Percentiles rank a stretch among this genome's conserved stretches.
phyloP scores from a whole-genome alignment of 1,140 invertebrate species.

The Drosophila eugracilis region DNA sequence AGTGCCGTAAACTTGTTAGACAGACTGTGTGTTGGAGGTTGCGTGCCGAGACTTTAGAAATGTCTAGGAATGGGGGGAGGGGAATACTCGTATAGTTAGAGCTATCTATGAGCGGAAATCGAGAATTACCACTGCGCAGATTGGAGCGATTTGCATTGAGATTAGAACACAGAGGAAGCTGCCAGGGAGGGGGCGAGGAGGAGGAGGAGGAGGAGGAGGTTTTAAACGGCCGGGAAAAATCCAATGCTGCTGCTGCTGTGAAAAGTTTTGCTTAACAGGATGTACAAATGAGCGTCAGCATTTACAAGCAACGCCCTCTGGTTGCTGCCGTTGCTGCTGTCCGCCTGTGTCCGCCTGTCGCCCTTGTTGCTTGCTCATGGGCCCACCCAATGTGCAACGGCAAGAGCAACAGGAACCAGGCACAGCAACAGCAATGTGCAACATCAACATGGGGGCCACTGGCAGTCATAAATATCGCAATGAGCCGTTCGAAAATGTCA shows the following conservation, averaged over 20 bases:
- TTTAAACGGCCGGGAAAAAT: too few species aligned
- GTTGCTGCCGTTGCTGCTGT: constrained; percentile 21
- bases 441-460: constrained; percentile 42
- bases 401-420: constrained; percentile 9
- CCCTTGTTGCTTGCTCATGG: constrained; percentile 32
- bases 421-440: constrained; percentile 44
- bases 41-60: constrained; percentile 21
- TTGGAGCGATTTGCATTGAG: constrained; percentile 79
- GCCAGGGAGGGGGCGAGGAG: constrained; percentile 17
- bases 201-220: constrained; percentile 1
- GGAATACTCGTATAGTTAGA: constrained; percentile 34
- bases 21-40: constrained; percentile 25
- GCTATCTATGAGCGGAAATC: constrained; percentile 81
- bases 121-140: constrained; percentile 82
- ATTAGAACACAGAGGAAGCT: constrained; percentile 73
- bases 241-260: constrained; percentile 31
- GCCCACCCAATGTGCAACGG: constrained; percentile 65
- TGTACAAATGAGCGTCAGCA: constrained; percentile 74
- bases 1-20: constrained; percentile 52
- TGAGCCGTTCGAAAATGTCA: constrained; percentile 80
- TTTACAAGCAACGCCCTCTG: constrained; percentile 66
- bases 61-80: neutral
- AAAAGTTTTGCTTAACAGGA: constrained; percentile 77
- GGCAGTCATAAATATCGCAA: constrained; percentile 80
- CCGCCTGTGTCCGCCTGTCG: constrained; percentile 18